Evolutionary conservation across 1,140 invertebrate genomes (phyloP).

Genomic region (Triops cancriformis): DNA sequence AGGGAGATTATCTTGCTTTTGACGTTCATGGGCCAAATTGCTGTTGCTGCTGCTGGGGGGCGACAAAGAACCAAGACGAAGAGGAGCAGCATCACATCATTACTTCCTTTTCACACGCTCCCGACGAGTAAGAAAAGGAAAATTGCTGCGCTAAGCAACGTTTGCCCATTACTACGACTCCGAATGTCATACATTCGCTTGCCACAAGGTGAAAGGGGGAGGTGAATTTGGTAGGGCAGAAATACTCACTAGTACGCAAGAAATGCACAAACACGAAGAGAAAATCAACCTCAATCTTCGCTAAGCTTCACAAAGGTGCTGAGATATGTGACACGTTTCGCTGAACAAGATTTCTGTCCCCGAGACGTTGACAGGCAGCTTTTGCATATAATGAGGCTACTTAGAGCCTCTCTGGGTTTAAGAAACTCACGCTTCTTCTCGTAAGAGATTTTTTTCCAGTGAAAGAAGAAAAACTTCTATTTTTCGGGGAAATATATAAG

Average conservation of each 20-base stretch:
- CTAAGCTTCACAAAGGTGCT: neutral
- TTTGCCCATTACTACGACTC: neutral
- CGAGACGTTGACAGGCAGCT: neutral
- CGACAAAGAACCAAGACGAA: too few species aligned
- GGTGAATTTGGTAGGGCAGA: too few species aligned
- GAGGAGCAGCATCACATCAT: neutral
- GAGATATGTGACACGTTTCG: neutral
- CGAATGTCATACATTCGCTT: neutral
- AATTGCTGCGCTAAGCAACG: constrained; percentile 7
- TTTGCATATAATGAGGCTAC: neutral
- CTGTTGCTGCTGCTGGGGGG: neutral
- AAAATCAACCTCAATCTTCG: too few species aligned
- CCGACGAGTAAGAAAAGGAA: neutral
- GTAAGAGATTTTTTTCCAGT: too few species aligned
- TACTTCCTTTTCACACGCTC: neutral
- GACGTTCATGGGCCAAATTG: neutral
- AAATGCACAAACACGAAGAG: too few species aligned
- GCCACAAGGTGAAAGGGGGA: too few species aligned
- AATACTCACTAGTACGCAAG: too few species aligned
- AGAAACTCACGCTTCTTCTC: neutral
- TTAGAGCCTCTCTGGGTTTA: neutral
- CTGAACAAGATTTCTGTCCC: neutral
- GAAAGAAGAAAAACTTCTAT: too few species aligned
- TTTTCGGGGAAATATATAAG: too few species aligned
- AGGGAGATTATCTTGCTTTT: neutral